Evolutionary conservation across 2,888 invertebrate genomes (phyloP), one percentile per base, ranked within the genome.

Genomic region (Diarsia mendica): DNA sequence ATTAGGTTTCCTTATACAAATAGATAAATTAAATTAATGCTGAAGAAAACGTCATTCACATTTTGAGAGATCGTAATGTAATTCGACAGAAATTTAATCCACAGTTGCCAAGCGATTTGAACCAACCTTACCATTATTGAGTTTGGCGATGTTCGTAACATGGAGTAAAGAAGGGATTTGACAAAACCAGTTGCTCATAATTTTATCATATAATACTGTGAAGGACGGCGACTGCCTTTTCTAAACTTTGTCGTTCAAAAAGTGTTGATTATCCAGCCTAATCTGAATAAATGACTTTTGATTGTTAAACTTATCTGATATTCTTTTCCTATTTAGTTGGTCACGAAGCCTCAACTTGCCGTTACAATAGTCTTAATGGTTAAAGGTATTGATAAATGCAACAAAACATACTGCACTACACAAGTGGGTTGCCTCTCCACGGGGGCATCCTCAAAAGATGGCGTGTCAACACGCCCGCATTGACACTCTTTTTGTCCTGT

Each of bases 51-150:
- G 0, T 23, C 13, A 13, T 18, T 9, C 8, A 23, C n/a, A 20
- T 55, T 33, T n/a, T n/a, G 0, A 20, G 39, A 33, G 33, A 9
- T n/a, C 9, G 3, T 61, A 10, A 48, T 13, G 3, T 33, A 23
- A 49, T 75, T 46, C 5, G 20, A 18, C 75, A 66, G 51, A 15
- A 58, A 58, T 49, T 60, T 68, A 44, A 76, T n/a, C n/a, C 28
- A 49, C 53, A 28, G 53, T 77, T 71, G 71, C 65, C 66, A 77
- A 78, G n/a, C 20, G 60, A 71, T 48, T 65, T 23, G 39, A 53
- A 39, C 49, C 64, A 60, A 78, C n/a, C 18, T 46, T 18, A 23
- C 44, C 6, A 48, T 33, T 77, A 71, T 61, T 66, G 6, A 61
- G 48, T 71, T 77, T 61, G 48, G 60, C 39, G 53, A 3, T 70